A percentile compares a stretch with the other conserved stretches of the same genome.
phyloP scores from a whole-genome alignment of 2,888 invertebrate species.

The Drosophila hamatofila region DNA sequence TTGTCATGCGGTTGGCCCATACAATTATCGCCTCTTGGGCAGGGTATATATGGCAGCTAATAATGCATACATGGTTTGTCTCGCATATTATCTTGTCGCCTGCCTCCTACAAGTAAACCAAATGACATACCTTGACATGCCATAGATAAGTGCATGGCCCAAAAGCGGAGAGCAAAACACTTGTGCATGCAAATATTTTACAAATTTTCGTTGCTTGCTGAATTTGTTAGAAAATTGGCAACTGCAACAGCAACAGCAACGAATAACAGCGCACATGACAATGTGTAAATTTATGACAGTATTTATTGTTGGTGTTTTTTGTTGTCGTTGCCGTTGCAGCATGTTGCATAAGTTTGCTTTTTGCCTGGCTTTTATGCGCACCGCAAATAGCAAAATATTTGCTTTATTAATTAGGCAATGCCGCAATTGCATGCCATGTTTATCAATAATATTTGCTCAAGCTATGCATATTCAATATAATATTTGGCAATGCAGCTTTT shows the following conservation, averaged over 20 bases:
- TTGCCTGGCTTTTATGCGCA: slow-evolving; percentile 59
- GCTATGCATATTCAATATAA: slow-evolving; percentile 43
- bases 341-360: slow-evolving; percentile 55
- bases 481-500: slow-evolving; percentile 69
- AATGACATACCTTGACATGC: slow-evolving; percentile 42
- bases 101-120: slow-evolving; percentile 50
- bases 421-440: slow-evolving; percentile 53
- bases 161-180: slow-evolving; percentile 51
- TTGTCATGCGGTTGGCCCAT: no score
- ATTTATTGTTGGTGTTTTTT: slow-evolving; percentile 33
- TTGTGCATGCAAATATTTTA: slow-evolving; percentile 78
- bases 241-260: slow-evolving; percentile 33
- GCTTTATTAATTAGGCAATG: slow-evolving; percentile 76
- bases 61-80: slow-evolving; percentile 10
- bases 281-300: slow-evolving; percentile 76
- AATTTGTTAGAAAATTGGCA: slow-evolving; percentile 77
- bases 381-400: slow-evolving; percentile 73
- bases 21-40: not conserved
- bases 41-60: slow-evolving; percentile 10
- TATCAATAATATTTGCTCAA: slow-evolving; percentile 62
- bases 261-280: slow-evolving; percentile 67
- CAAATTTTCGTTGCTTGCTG: slow-evolving; percentile 55
- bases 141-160: slow-evolving; percentile 30
- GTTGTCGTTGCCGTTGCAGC: slow-evolving; percentile 19
- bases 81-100: slow-evolving; percentile 29